Conservation (phyloP, 2,888 invertebrate species). For the Catocala sponsa region DNA sequence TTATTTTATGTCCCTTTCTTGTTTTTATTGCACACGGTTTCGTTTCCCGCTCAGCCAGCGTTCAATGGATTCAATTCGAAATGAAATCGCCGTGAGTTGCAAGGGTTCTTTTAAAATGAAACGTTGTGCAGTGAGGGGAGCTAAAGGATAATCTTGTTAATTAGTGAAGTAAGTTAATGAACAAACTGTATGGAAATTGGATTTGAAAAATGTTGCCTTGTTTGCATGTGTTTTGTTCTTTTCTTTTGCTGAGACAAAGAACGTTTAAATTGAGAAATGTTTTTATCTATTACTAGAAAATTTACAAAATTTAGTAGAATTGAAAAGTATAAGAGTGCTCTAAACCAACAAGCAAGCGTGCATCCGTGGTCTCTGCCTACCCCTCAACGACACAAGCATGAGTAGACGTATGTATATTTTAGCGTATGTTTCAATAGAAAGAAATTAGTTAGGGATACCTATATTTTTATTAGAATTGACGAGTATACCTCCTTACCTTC, state of each 20-base stretch:
- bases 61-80: constrained; percentile 50
- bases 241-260: no score
- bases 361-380: no score
- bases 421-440: no score
- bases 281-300: background rate
- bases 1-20: constrained; percentile 50
- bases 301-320: no score
- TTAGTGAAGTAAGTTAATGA: constrained; percentile 45
- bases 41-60: constrained; percentile 41
- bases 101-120: constrained; percentile 5
- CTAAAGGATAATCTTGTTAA: constrained; percentile 48
- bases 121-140: constrained; percentile 16
- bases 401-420: no score
- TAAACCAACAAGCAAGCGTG: no score
- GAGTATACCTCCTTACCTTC: no score
- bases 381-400: no score
- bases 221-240: background rate
- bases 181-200: constrained; percentile 33
- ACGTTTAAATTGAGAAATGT: background rate
- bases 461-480: no score
- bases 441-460: no score
- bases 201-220: constrained; percentile 11
- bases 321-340: no score
- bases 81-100: constrained; percentile 20
- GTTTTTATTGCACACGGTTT: constrained; percentile 47